Evolutionary conservation across 2,888 invertebrate genomes (phyloP).

Genomic region (Agrotis exclamationis): DNA sequence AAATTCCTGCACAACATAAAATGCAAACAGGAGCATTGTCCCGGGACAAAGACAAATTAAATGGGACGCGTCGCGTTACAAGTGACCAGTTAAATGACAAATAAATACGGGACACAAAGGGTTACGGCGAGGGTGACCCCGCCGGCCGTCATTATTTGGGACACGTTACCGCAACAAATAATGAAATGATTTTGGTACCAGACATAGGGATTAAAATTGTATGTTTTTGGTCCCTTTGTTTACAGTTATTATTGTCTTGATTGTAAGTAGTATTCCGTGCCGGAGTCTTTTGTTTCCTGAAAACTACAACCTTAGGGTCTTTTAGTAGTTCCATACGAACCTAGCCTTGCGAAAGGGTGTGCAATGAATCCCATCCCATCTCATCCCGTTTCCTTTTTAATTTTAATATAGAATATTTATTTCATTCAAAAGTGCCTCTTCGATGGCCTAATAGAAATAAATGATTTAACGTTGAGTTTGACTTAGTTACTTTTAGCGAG

Average conservation of each 20-base stretch:
- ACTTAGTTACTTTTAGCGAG: no score
- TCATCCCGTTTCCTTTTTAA: no score
- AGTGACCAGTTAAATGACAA: constrained; percentile 73
- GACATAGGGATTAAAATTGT: constrained; percentile 15
- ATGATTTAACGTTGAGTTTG: no score
- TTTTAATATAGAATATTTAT: no score
- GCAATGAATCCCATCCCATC: no score
- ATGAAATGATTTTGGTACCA: constrained; percentile 29
- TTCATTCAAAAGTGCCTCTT: no score
- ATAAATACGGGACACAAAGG: constrained; percentile 66
- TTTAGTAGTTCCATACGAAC: no score
- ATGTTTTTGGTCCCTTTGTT: background rate
- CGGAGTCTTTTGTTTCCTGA: no score
- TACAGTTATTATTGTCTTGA: background rate
- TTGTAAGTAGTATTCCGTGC: no score
- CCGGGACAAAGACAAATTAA: constrained; percentile 56
- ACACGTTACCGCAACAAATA: constrained; percentile 26
- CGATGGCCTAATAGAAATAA: no score
- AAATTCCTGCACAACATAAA: constrained; percentile 27
- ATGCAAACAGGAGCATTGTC: constrained; percentile 31
- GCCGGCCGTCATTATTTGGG: constrained; percentile 21
- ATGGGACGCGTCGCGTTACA: constrained; percentile 61
- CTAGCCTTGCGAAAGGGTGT: no score
- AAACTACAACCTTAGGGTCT: no score
- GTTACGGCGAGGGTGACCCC: constrained; percentile 19